Percentiles rank a stretch among this genome's conserved stretches.
Conservation (phyloP, 2,113 vertebrate species). For the Scalopus aquaticus region DNA sequence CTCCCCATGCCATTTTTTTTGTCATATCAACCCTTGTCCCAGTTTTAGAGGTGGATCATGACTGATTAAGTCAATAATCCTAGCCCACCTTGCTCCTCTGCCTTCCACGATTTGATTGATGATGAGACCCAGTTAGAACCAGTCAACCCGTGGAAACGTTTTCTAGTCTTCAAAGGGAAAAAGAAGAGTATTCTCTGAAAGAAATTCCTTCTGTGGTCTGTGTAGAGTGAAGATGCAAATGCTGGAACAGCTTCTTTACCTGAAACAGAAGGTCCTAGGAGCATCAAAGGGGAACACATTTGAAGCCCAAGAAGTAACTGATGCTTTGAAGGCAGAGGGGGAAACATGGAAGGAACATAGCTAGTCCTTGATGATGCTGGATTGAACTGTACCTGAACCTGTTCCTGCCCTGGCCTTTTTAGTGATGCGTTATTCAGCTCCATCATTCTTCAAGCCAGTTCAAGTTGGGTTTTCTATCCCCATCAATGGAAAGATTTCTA, state of each 20-base stretch:
- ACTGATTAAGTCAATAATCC: neutral
- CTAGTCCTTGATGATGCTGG: neutral
- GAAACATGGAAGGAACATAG: neutral
- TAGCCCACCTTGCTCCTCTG: neutral
- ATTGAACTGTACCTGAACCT: neutral
- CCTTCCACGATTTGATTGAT: neutral
- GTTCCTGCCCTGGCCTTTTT: neutral
- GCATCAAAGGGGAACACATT: neutral
- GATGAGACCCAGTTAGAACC: neutral
- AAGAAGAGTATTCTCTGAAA: neutral
- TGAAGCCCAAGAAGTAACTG: neutral
- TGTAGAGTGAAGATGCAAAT: neutral
- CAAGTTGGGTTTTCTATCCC: neutral
- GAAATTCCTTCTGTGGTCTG: neutral
- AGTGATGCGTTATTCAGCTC: neutral
- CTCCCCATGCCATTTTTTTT: neutral
- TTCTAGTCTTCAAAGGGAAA: neutral
- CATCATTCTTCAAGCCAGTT: neutral
- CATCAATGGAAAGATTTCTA: neutral
- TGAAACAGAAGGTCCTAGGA: neutral
- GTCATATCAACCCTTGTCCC: fast-evolving
- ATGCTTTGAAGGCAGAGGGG: neutral
- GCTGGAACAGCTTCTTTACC: neutral
- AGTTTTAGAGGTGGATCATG: neutral
- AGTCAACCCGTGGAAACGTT: neutral